phyloP scores from a whole-genome alignment of 2,113 vertebrate genomes.

The Trogon melanurus region DNA sequence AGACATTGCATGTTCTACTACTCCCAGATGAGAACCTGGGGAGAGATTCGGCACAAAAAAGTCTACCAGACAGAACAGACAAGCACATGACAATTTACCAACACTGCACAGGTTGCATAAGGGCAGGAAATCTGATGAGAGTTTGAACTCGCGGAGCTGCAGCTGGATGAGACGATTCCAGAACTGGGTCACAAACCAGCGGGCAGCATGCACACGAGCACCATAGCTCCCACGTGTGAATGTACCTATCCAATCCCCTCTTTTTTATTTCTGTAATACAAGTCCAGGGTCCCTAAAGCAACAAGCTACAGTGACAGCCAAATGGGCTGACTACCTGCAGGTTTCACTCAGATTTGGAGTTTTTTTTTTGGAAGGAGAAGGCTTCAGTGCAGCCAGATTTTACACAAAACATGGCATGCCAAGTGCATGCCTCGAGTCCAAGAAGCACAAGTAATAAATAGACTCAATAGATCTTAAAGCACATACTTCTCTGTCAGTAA shows the following conservation, averaged over 20 bases:
- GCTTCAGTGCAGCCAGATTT: background rate
- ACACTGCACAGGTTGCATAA: background rate
- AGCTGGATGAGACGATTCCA: background rate
- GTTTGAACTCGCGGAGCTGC: background rate
- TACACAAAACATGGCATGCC: background rate
- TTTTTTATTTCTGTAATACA: background rate
- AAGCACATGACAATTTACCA: background rate
- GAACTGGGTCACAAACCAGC: slow-evolving; percentile 18
- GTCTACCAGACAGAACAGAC: background rate
- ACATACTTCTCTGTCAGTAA: background rate
- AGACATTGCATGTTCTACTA: background rate
- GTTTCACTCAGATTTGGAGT: background rate
- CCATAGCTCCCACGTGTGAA: background rate
- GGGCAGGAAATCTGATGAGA: background rate
- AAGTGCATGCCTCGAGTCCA: background rate
- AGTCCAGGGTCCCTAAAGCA: background rate
- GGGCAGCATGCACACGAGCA: background rate
- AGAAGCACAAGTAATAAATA: background rate
- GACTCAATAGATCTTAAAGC: background rate
- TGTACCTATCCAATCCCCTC: background rate
- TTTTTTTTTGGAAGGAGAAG: background rate
- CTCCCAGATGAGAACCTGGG: background rate
- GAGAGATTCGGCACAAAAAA: background rate
- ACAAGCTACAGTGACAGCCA: background rate
- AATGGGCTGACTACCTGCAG: background rate